Conservation (phyloP, 2,888 invertebrate species). For the Parnassius glacialis region DNA sequence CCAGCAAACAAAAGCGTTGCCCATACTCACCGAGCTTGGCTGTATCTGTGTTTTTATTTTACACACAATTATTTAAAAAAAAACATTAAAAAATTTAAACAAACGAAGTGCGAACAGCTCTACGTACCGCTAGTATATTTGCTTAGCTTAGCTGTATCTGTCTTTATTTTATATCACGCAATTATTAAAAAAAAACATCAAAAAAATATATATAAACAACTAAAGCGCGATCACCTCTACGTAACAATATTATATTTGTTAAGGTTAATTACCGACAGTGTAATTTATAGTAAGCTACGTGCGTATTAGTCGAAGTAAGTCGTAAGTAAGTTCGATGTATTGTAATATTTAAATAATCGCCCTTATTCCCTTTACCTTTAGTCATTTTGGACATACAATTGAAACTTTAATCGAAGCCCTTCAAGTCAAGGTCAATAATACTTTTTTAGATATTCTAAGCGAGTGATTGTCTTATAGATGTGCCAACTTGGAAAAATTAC, state of each 20-base stretch:
- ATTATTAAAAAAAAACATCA: too few relatives aligned
- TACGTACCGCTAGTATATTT: slow-evolving; percentile 7
- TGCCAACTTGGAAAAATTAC: too few relatives aligned
- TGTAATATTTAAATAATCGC: background rate
- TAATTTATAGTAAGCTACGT: slow-evolving; percentile 4
- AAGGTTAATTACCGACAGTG: background rate
- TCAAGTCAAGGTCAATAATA: background rate
- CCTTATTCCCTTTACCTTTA: background rate
- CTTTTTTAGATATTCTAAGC: background rate
- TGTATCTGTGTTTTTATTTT: too few relatives aligned
- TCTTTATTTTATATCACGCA: too few relatives aligned
- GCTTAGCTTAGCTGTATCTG: background rate
- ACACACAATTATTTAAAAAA: too few relatives aligned
- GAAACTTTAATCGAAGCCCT: too few relatives aligned
- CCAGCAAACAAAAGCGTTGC: too few relatives aligned
- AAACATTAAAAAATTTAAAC: background rate
- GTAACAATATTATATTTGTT: slow-evolving; percentile 10
- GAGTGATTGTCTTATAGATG: background rate
- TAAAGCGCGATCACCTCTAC: background rate
- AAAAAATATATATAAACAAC: background rate
- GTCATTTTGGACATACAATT: background rate
- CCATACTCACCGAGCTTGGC: too few relatives aligned
- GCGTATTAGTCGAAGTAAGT: background rate
- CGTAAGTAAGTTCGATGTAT: background rate
- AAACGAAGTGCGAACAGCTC: background rate